phyloP scores from a whole-genome alignment of 2,797 vertebrate species.

The Enteromius thamalakanensis region DNA sequence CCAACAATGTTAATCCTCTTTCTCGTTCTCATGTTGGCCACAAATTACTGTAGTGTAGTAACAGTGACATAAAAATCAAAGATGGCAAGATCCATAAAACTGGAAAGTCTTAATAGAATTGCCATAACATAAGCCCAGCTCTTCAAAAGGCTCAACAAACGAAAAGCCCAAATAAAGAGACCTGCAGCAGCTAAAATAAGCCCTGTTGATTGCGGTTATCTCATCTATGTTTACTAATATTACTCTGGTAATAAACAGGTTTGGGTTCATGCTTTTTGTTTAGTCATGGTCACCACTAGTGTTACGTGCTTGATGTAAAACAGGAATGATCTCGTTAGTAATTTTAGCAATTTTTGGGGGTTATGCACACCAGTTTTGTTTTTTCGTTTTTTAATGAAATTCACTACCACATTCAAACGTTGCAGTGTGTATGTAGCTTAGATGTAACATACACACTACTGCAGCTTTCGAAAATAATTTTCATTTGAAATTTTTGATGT shows the following conservation, averaged over 20 bases:
- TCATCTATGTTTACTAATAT: not conserved
- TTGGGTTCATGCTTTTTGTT: not conserved
- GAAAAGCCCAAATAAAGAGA: not conserved
- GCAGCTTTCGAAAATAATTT: slow-evolving; percentile 2
- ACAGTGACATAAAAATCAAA: not conserved
- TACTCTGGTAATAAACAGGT: not conserved
- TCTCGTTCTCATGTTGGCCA: not conserved
- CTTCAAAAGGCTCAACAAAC: not conserved
- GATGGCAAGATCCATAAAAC: not conserved
- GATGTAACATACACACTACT: not conserved
- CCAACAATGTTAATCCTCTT: not conserved
- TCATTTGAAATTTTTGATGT: not conserved
- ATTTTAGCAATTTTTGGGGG: not conserved
- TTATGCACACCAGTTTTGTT: not conserved
- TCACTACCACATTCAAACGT: slow-evolving; percentile 1
- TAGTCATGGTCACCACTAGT: not conserved
- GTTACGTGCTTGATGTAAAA: too few relatives aligned
- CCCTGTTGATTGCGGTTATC: not conserved
- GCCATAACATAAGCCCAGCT: not conserved
- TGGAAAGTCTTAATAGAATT: not conserved
- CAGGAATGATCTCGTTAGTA: not conserved
- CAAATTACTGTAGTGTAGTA: not conserved
- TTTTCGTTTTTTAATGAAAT: too few relatives aligned
- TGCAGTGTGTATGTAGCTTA: slow-evolving; percentile 1
- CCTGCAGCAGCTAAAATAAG: not conserved